These are phyloP conservation scores for Elymnias hypermnestra DNA, from an alignment of 1,140 invertebrate species.

Conservation along the genomic window DNA sequence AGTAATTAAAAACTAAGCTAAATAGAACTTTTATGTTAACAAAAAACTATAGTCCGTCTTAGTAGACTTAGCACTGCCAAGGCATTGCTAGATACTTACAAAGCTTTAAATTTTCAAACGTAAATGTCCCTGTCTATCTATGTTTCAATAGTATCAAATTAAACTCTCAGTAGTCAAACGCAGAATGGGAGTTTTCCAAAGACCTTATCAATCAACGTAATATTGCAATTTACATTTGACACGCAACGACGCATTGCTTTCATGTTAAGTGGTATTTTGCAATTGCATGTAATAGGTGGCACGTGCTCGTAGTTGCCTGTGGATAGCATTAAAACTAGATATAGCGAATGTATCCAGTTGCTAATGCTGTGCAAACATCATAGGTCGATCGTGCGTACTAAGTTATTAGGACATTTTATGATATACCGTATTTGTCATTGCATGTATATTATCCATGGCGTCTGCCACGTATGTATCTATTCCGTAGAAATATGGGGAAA, in stretches of 20 bases:
- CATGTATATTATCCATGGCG: too few relatives aligned
- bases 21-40: too few relatives aligned
- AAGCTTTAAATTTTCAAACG: too few relatives aligned
- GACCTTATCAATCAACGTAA: constrained; percentile 48
- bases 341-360: neutral
- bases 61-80: neutral
- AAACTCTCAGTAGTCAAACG: constrained; percentile 6
- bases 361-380: constrained; percentile 13
- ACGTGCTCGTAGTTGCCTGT: constrained; percentile 33
- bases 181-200: constrained; percentile 25
- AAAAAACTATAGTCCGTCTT: too few relatives aligned
- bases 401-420: constrained; percentile 6
- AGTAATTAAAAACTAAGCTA: too few relatives aligned
- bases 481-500: too few relatives aligned
- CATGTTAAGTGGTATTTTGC: constrained; percentile 45
- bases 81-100: neutral
- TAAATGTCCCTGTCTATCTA: too few relatives aligned
- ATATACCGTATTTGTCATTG: too few relatives aligned
- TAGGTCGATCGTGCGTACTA: constrained; percentile 9
- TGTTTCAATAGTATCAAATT: neutral
- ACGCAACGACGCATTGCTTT: constrained; percentile 36
- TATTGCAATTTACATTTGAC: constrained; percentile 48
- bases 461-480: too few relatives aligned
- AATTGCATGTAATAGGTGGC: constrained; percentile 32
- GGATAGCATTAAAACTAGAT: constrained; percentile 19